phyloP scores from a whole-genome alignment of 2,888 invertebrate genomes.

The Apotomis turbidana region DNA sequence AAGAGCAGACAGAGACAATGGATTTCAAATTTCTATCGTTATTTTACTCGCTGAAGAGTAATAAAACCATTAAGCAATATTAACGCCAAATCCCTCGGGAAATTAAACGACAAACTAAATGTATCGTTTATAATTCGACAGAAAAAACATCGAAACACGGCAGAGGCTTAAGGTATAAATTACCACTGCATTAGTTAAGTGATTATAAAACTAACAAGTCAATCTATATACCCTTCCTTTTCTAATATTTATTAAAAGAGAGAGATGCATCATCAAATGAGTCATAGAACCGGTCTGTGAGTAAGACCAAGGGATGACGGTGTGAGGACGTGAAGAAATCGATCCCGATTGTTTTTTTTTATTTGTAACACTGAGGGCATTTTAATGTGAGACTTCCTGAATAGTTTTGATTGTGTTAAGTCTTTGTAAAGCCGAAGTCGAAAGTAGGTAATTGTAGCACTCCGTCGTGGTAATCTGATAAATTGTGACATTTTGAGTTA shows the following conservation, averaged over 20 bases:
- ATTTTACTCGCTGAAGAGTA: not conserved
- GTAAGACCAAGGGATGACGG: constrained; percentile 12
- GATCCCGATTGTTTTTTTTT: constrained; percentile 16
- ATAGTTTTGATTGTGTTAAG: constrained; percentile 8
- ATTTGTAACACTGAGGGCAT: not conserved
- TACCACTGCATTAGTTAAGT: constrained; percentile 12
- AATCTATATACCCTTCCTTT: not conserved
- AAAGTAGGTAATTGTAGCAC: not conserved
- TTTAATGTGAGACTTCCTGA: constrained; percentile 25
- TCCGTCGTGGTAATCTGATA: not conserved
- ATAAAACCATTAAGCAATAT: constrained; percentile 2
- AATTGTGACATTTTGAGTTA: not conserved
- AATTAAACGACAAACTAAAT: not conserved
- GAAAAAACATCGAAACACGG: constrained; percentile 6
- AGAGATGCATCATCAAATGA: constrained; percentile 5
- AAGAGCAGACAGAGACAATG: not conserved
- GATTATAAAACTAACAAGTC: constrained; percentile 27
- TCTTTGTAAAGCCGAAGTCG: not conserved
- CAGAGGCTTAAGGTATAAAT: not conserved
- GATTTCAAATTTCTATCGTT: not conserved
- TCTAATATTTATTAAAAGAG: not conserved
- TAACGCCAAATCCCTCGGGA: not conserved
- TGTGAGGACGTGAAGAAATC: constrained; percentile 12
- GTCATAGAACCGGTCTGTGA: constrained; percentile 22
- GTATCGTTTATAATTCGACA: constrained; percentile 4